These are phyloP conservation scores for Drosophila nebulosa DNA, from an alignment of 1,140 invertebrate species.

Conservation along the genomic window DNA sequence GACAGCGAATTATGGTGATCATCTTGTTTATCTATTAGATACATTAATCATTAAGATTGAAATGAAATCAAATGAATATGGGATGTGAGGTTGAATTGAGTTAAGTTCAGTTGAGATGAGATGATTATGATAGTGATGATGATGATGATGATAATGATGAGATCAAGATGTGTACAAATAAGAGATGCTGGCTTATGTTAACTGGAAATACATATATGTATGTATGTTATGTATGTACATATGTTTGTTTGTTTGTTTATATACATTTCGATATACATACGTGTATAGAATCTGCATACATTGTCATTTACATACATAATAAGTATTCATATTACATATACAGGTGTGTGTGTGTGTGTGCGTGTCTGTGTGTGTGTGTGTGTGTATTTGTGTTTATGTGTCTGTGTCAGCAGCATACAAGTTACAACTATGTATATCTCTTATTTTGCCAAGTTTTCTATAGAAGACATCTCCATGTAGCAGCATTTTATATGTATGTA, in stretches of 20 bases:
- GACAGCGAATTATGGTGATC: conserved; percentile 12
- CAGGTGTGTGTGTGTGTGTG: neutral
- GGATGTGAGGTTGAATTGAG: neutral
- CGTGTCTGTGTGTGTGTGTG: neutral
- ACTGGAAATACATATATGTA: neutral
- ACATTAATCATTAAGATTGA: conserved; percentile 1
- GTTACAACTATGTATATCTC: conserved; percentile 11
- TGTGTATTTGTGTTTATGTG: neutral
- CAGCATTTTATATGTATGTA: neutral
- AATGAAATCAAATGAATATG: conserved; percentile 7
- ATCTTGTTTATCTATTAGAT: conserved; percentile 4
- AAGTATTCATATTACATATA: neutral
- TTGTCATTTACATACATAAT: neutral
- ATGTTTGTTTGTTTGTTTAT: neutral
- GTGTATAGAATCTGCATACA: neutral
- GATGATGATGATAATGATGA: neutral
- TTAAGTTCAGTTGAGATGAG: neutral
- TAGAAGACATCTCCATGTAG: conserved; percentile 34
- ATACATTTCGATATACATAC: too few species aligned
- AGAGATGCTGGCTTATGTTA: neutral
- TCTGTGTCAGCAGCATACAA: neutral
- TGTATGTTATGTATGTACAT: neutral
- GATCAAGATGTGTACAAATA: neutral
- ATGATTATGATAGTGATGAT: neutral
- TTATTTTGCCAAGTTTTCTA: conserved; percentile 59